These are phyloP conservation scores for Mola mola DNA, from an alignment of 2,113 vertebrate genomes.

Conservation along the genomic window DNA sequence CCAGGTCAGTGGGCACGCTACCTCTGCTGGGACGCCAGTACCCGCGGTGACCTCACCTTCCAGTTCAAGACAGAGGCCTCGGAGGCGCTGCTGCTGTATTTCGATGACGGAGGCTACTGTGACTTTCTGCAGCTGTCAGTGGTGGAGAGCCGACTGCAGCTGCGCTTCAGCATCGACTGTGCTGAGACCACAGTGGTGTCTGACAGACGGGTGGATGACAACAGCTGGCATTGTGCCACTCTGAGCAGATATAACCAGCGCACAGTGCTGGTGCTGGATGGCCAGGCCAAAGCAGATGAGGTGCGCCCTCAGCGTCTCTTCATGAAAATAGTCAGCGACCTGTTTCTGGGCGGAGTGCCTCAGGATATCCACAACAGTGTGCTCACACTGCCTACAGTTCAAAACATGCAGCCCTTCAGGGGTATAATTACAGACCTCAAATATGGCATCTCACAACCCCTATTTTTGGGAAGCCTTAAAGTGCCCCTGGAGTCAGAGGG, in stretches of 20 bases:
- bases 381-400: conserved; percentile 89
- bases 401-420: conserved; percentile 87
- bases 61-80: conserved; percentile 94
- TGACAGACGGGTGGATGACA: conserved; percentile 88
- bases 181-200: conserved; percentile 88
- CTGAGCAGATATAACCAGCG: conserved; percentile 90
- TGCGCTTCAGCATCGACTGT: conserved; percentile 97
- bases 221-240: conserved; percentile 91
- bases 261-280: conserved; percentile 90
- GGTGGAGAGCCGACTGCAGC: conserved; percentile 89
- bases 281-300: conserved; percentile 85
- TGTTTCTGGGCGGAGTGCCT: conserved; percentile 95
- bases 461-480: conserved; percentile 88
- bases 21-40: conserved; percentile 98
- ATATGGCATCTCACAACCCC: conserved; percentile 89
- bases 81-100: conserved; percentile 93
- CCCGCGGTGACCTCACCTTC: conserved; percentile 94
- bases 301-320: conserved; percentile 90
- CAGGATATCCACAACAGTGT: conserved; percentile 88
- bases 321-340: conserved; percentile 97
- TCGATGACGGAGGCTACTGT: conserved; percentile 96
- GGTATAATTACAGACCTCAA: conserved; percentile 94
- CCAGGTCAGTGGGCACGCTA: conserved; percentile 97
- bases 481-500: conserved; percentile 91
- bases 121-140: conserved; percentile 95